Evolutionary conservation across 2,888 invertebrate species (phyloP), one percentile per base, ranked within the genome.

Genomic region (Plemyria rubiginata): DNA sequence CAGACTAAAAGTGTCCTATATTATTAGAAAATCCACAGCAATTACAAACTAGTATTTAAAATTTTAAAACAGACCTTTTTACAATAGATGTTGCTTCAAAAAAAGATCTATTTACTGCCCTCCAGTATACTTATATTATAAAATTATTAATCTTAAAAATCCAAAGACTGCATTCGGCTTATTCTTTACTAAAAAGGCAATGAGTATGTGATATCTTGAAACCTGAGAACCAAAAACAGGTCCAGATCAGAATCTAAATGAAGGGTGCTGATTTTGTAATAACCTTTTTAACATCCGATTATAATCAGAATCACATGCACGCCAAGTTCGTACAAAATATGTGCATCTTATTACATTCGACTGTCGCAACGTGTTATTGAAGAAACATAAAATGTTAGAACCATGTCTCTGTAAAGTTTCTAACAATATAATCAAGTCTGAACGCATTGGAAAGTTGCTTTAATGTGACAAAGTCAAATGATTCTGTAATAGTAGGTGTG

Each of bases 351-450:
- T 76, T 77, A 71, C 61, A 73, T 72, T 65, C 74, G 76, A 73
- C 78, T 81, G 82, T 85, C 85, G 82, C 78, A 77, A 78, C 78
- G 79, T 79, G 80, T 84, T 79, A 79, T 32, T 61, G 52, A 61
- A 55, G 56, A 59, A 52, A 65, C 66, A 54, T 43, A 52, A 45
- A 15, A 13, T 9, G 1, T 22, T 62, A 63, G 62, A 62, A 65
- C 65, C 56, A 51, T 68, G 61, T 68, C 65, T 29, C 4, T 32
- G 41, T 50, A 41, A 63, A 32, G 32, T 54, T 51, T 59, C 13
- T 29, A 13, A 28, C 12, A 11, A 45, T 53, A 59, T 59, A 22
- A 43, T 45, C 55, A 48, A 38, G 50, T 43, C 52, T 59, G 8
- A 15, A 57, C 22, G 52, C 43, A 28, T 38, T 16, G 32, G 36